Base-by-base conservation (phyloP, 2,113 vertebrate genomes). In the Eretmochelys imbricata region DNA sequence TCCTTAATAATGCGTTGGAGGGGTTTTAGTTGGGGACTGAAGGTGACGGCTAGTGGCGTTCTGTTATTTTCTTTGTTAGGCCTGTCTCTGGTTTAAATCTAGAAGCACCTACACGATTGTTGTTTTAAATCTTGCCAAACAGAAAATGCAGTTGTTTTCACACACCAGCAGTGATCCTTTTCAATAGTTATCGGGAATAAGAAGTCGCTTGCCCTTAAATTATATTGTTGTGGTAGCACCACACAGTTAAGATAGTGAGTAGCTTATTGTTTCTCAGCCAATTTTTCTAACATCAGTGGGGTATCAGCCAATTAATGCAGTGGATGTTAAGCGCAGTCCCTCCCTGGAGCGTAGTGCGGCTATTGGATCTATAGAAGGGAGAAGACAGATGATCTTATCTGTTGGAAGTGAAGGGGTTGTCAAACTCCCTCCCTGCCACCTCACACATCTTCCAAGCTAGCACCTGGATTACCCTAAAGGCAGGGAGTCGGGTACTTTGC, bases 401-500 rank as follows among this genome's bases (percentile, higher is more conserved):
- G 1, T 48, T 29, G 48, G 55, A 59, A 24, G 13, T 11, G 85
- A 81, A 55, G 1, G 16, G 12, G 19, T 46, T 38, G 62, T 87
- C 13, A 51, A 17, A 38, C n/a, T 49, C 57, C 4, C 20, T 53
- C 42, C 10, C 57, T 83, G 62, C 4, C 62, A n/a, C 35, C 46
- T 8, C 22, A 69, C 42, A 51, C 42, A 5, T 17, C n/a, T 79
- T 53, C 13, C 31, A 53, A 11, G 10, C 11, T 59, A 8, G 10
- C 4, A n/a, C 24, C 5, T 48, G 0, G 2, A 2, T 19, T 72
- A 17, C 72, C 57, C 12, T 59, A n/a, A 6, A 24, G 5, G 8
- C 76, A 49, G 13, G 50, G 57, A n/a, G 72, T 5, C 8, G 31
- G 2, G 3, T 5, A 13, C 29, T 62, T 76, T 29, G 54, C 72